Evolutionary conservation across 2,113 vertebrate genomes (phyloP).

Genomic region (Procavia capensis): DNA sequence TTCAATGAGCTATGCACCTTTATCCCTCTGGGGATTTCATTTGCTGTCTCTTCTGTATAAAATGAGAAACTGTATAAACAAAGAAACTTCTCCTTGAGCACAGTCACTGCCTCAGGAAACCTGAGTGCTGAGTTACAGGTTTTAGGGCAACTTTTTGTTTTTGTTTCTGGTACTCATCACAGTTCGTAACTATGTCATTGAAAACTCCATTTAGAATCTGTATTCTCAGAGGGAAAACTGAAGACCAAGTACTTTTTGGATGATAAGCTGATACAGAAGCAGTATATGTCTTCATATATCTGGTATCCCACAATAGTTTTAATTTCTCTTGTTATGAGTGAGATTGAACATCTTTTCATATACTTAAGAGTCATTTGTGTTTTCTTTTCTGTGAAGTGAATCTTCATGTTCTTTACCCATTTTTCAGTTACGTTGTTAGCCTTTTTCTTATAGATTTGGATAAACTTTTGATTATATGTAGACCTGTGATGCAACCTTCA

Average conservation of each 20-base stretch:
- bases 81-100: neutral
- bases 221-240: neutral
- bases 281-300: neutral
- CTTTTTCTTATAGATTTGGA: neutral
- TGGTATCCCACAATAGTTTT: neutral
- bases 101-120: neutral
- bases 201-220: neutral
- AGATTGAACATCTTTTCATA: slow-evolving; percentile 16
- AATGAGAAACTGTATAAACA: slow-evolving; percentile 14
- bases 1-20: neutral
- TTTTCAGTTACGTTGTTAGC: neutral
- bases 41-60: neutral
- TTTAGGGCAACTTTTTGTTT: neutral
- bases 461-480: neutral
- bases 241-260: neutral
- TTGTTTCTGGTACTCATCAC: neutral
- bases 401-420: neutral
- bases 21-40: neutral
- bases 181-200: neutral
- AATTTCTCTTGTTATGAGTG: neutral
- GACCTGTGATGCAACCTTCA: neutral
- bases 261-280: neutral
- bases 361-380: slow-evolving; percentile 37
- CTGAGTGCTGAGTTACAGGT: neutral
- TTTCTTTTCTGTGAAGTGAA: slow-evolving; percentile 10